Conservation (phyloP, 2,888 invertebrate species). For the Dynastes hyllus region DNA sequence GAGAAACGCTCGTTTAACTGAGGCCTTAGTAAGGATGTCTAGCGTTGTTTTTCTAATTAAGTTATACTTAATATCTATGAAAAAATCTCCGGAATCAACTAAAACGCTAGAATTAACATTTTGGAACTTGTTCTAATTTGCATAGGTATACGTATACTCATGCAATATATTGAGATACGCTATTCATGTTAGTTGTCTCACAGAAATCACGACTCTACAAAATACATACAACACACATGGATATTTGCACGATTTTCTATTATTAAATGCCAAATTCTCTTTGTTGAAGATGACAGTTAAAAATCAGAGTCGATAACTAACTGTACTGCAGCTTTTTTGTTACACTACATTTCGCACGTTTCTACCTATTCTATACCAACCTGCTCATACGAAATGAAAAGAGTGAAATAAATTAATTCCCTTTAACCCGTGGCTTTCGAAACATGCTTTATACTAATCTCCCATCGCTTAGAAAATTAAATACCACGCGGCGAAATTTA, state of each 20-base stretch:
- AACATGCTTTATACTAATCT: constrained; percentile 33
- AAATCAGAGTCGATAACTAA: constrained; percentile 20
- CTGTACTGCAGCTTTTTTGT: background rate
- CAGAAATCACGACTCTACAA: background rate
- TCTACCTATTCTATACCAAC: background rate
- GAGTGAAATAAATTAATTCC: constrained; percentile 37
- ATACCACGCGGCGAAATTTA: constrained; percentile 48
- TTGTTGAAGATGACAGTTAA: constrained; percentile 31
- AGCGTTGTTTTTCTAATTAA: no score
- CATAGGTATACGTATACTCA: background rate
- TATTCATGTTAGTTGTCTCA: background rate
- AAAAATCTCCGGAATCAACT: no score
- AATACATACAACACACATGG: background rate
- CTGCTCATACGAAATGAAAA: background rate
- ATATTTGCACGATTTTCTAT: constrained; percentile 43
- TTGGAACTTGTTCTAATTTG: background rate
- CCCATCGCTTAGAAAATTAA: constrained; percentile 46
- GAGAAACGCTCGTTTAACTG: no score
- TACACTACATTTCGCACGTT: background rate
- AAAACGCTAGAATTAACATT: no score
- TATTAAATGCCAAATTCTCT: constrained; percentile 38
- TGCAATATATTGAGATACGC: background rate
- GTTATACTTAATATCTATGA: no score
- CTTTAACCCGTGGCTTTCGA: constrained; percentile 39
- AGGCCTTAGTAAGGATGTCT: no score